Evolutionary conservation across 1,140 invertebrate species (phyloP).

Genomic region (Nautilus pompilius): DNA sequence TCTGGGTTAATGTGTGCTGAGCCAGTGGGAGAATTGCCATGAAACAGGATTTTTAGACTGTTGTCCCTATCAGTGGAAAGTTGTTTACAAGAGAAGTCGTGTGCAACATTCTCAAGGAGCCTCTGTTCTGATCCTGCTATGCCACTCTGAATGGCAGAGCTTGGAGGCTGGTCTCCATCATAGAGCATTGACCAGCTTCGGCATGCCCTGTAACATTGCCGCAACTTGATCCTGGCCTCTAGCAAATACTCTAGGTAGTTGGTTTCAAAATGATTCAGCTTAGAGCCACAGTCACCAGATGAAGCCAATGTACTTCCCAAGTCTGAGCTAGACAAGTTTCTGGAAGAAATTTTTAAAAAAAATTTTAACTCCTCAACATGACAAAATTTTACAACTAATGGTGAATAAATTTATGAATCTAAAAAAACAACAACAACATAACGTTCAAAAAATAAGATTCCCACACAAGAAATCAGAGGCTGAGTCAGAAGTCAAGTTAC

Average conservation of each 20-base stretch:
- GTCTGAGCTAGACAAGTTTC: too few species aligned
- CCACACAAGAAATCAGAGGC: too few species aligned
- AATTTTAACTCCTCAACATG: too few species aligned
- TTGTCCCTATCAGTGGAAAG: neutral
- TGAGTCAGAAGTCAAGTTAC: too few species aligned
- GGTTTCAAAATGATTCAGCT: constrained; percentile 30
- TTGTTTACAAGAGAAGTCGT: neutral
- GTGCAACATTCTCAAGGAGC: neutral
- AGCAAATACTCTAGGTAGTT: constrained; percentile 63
- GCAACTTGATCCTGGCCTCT: constrained; percentile 75
- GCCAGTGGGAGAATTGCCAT: neutral
- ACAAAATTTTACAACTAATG: too few species aligned
- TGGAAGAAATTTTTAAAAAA: too few species aligned
- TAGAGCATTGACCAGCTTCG: constrained; percentile 74
- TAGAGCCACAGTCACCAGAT: neutral
- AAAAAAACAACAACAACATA: too few species aligned
- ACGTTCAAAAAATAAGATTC: too few species aligned
- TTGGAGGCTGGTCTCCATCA: constrained; percentile 64
- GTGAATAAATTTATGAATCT: too few species aligned
- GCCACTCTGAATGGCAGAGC: constrained; percentile 5
- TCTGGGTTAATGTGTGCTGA: neutral
- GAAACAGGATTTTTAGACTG: constrained; percentile 5
- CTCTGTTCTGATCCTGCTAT: neutral
- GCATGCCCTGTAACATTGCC: constrained; percentile 70
- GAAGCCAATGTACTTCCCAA: too few species aligned